Percentiles rank a stretch among this genome's conserved stretches.
phyloP scores from a whole-genome alignment of 2,113 vertebrate species.

The Acrocephalus kingi region DNA sequence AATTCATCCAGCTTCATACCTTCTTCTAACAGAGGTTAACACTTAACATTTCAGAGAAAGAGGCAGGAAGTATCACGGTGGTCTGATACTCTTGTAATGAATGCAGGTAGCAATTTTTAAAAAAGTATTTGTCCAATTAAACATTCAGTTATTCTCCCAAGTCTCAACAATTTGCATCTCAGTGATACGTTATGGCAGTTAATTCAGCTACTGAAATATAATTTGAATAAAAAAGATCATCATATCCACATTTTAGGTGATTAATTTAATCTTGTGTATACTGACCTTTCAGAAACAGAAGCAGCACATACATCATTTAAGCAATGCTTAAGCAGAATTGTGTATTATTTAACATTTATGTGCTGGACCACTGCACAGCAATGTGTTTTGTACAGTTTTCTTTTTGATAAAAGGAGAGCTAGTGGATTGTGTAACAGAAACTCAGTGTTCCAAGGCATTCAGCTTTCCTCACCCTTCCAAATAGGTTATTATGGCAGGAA shows the following conservation, averaged over 20 bases:
- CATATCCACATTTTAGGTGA: background rate
- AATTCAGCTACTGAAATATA: background rate
- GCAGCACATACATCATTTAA: background rate
- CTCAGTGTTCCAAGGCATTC: background rate
- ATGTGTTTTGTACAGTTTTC: background rate
- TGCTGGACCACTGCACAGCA: constrained; percentile 21
- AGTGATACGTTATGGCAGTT: background rate
- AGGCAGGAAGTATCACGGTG: background rate
- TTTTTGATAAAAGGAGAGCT: background rate
- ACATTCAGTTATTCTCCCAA: background rate
- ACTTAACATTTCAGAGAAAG: background rate
- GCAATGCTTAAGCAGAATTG: background rate
- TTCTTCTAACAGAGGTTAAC: background rate
- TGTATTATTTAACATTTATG: background rate
- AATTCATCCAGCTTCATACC: background rate
- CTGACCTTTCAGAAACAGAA: background rate
- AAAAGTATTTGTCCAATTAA: background rate
- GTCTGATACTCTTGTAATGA: background rate
- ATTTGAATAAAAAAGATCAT: background rate
- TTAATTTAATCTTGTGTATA: background rate
- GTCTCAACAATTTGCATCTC: background rate
- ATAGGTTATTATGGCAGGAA: background rate
- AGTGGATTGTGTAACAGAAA: background rate
- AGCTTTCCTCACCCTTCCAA: background rate
- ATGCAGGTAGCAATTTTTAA: background rate